Evolutionary conservation across 2,797 vertebrate genomes (phyloP), one percentile per base, ranked within the genome.

Genomic region (Rhinogobio ventralis): DNA sequence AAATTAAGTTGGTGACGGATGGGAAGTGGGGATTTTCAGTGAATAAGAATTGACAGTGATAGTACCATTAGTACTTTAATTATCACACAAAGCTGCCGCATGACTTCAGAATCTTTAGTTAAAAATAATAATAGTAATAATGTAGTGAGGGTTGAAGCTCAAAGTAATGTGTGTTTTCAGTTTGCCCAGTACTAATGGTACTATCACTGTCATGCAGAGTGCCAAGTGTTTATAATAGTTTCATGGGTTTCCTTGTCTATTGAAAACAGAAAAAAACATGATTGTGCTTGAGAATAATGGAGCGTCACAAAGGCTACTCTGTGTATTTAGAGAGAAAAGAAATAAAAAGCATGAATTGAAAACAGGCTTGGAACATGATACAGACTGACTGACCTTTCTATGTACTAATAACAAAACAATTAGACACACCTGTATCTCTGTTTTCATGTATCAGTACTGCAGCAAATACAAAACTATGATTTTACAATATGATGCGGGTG

Each of bases 211-310:
- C 36, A 64, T 46, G 19, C 66, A 62, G 33, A 28, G 15, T 36
- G n/a, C 33, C 83, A 51, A 30, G 19, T 62, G 55, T 49, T 60
- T 39, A 62, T 45, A 73, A 79, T 7, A 85, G 68, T 39, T 74
- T 86, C 78, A 69, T 80, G 46, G 60, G 73, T 19, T 33, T 57
- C 77, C 69, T 74, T 51, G 62, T 85, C 28, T 77, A 53, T 19
- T 28, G 49, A 79, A 81, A 74, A 67, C 45, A 57, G 0, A 57
- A 71, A 30, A 66, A 62, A 19, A 53, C 36, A 55, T n/a, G 36
- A 49, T 30, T 79, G 17, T 66, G 60, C 25, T 66, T 80, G 20
- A 80, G 7, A 36, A 80, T 68, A 33, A 51, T 80, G 46, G 45
- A 53, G 33, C 45, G 9, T 46, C 46, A 80, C 45, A 67, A 80